Evolutionary conservation across 2,797 vertebrate genomes (phyloP), one percentile per base, ranked within the genome.

Genomic region (Poeciliopsis paucimaculata): DNA sequence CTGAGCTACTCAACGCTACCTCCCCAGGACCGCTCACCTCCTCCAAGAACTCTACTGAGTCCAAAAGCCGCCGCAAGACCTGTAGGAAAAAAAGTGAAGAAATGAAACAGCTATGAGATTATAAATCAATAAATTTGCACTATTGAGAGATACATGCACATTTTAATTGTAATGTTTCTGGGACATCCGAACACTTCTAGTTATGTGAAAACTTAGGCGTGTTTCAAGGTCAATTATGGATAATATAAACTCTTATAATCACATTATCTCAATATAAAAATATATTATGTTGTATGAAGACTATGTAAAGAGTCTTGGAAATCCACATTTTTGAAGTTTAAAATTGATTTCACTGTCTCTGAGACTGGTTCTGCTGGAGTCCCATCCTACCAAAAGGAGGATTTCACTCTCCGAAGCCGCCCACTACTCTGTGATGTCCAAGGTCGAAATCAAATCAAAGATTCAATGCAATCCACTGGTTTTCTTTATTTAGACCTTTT

Each of bases 11-110:
- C 36, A 96, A 91, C 0, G 90, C 89, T 82, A 96, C 75, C 82
- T 96, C 95, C 51, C 92, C 95, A 15, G 95, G 91, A 75, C 95
- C 94, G 23, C 95, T 95, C 85, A 96, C 87, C 84, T 96, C 96
- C 85, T 96, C 96, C 78, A 96, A 86, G 80, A 96, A 95, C 57
- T 96, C 96, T 81, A 95, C 87, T 0, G 95, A 96, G 77, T 96
- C 96, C 74, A 96, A 85, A 82, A 96, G 92, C 66, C 94, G 94
- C 9, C 95, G 92, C 60, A 96, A 91, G 51, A 94, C 91, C 94
- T 95, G 83, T 28, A 82, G 28, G 31, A 62, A 71, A 79, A 72
- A 49, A 46, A 46, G 43, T 28, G 68, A 43, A 46, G 41, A 72
- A 46, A 72, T 2, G 0, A 46, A 28, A 46, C 7, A 28, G n/a